A percentile compares a stretch with the other conserved stretches of the same genome.
Evolutionary conservation across 2,888 invertebrate species (phyloP).

Genomic region (Anthophora plumipes): DNA sequence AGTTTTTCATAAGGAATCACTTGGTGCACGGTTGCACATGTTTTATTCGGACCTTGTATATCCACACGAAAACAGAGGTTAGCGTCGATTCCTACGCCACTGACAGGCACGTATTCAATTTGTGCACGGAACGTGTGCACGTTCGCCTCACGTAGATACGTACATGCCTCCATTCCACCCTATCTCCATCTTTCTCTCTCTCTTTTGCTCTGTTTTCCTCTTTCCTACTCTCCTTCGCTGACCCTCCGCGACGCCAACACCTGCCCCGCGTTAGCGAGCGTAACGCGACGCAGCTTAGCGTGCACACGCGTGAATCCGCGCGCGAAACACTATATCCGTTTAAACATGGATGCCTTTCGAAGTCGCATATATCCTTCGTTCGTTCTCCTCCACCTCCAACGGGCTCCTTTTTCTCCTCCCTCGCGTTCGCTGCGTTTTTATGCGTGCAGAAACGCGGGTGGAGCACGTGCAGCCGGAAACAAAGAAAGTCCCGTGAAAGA

Average conservation of each 20-base stretch:
- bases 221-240: slow-evolving; percentile 51
- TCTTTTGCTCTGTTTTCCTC: too few relatives aligned
- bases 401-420: slow-evolving; percentile 18
- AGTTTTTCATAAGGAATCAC: too few relatives aligned
- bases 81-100: slow-evolving; percentile 52
- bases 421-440: slow-evolving; percentile 53
- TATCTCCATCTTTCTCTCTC: slow-evolving; percentile 43
- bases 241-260: slow-evolving; percentile 65
- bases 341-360: slow-evolving; percentile 66
- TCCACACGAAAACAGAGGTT: slow-evolving; percentile 38
- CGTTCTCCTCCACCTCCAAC: slow-evolving; percentile 32
- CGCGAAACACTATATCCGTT: slow-evolving; percentile 68
- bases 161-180: slow-evolving; percentile 38
- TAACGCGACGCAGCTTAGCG: slow-evolving; percentile 50
- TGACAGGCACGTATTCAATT: slow-evolving; percentile 72
- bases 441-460: slow-evolving; percentile 63
- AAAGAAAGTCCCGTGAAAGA: slow-evolving; percentile 66
- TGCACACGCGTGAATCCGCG: slow-evolving; percentile 47
- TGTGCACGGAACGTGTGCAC: slow-evolving; percentile 61
- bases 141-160: slow-evolving; percentile 48
- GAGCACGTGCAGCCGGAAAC: slow-evolving; percentile 73
- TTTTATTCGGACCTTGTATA: too few relatives aligned
- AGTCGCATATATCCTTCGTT: slow-evolving; percentile 64
- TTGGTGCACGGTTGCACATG: too few relatives aligned
- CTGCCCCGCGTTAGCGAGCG: slow-evolving; percentile 63